Base-by-base conservation (phyloP, 2,888 invertebrate genomes). In the Nephrotoma appendiculata region DNA sequence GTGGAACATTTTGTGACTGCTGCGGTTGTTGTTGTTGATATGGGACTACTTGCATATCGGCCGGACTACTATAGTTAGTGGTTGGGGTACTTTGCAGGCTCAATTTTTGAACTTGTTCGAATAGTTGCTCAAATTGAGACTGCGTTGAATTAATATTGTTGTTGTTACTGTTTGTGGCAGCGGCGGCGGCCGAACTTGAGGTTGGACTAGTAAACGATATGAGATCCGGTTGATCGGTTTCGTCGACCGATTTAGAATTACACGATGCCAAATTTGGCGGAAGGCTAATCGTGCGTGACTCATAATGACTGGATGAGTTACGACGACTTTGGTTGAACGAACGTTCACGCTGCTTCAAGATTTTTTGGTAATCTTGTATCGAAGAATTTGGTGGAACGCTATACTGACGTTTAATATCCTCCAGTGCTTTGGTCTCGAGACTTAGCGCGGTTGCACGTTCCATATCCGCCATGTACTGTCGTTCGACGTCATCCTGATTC, bases 381-480 rank as follows among this genome's bases (percentile, higher is more conserved):
- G 85, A 45, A 41, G 41, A 52, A 44, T 84, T 86, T 6, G 42
- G 84, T 86, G 87, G 86, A 5, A 87, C 85, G 85, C 87, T 88
- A 7, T 87, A 86, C 41, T 87, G 71, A 88, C 95, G 93, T 89
- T 94, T 93, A 91, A 96, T 97, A 90, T 96, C 95, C 90, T 97
- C 97, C 88, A 97, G 92, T 71, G 96, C 97, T 88, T 96, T 93
- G 89, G 96, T 96, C 92, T 97, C 97, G 90, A 97, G 92, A 92
- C 97, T 97, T 86, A 97, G 92, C 86, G 97, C 97, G 90, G 96
- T 96, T 1, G 97, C 97, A 91, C 95, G 95, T 91, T 97, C 97
- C 91, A 97, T 92, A 90, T 98, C 97, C 88, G 96, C 96, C 93
- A 96, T 94, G 90, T 96, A 97, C 91, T 96, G 95, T 89, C 95